Evolutionary conservation across 2,797 vertebrate species (phyloP).

Genomic region (Emydoidea blandingii): DNA sequence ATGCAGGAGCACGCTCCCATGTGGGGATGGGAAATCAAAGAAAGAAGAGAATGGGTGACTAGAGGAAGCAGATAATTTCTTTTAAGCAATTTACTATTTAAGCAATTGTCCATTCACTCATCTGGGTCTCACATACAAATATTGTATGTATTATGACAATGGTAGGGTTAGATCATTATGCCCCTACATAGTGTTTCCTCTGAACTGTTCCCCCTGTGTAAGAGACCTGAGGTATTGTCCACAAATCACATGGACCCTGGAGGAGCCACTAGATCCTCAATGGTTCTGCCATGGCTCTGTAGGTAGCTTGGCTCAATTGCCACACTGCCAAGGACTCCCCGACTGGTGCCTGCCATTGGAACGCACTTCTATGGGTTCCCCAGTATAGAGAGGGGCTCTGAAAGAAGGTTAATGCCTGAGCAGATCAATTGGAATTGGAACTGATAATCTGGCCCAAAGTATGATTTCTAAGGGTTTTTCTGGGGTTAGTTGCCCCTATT

Average conservation of each 20-base stretch:
- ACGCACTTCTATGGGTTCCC: neutral
- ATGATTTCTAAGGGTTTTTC: neutral
- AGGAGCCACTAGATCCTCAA: neutral
- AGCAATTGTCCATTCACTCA: neutral
- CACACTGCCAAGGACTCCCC: neutral
- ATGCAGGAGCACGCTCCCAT: neutral
- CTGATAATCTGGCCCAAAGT: neutral
- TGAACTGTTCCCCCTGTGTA: rapidly evolving
- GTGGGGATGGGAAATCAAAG: neutral
- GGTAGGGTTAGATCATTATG: neutral
- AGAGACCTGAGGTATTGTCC: neutral
- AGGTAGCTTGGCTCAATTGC: neutral
- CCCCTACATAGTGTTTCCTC: neutral
- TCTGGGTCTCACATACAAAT: constrained; percentile 9
- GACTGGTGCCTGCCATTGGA: neutral
- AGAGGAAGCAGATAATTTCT: neutral
- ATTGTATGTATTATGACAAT: neutral
- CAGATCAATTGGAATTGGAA: neutral
- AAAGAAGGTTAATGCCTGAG: neutral
- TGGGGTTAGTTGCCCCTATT: neutral
- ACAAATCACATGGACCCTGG: rapidly evolving
- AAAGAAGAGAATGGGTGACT: neutral
- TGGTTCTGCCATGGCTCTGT: neutral
- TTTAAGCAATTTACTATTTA: neutral
- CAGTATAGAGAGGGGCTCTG: neutral